phyloP scores from a whole-genome alignment of 2,888 invertebrate genomes.

The Panzeria rudis region DNA sequence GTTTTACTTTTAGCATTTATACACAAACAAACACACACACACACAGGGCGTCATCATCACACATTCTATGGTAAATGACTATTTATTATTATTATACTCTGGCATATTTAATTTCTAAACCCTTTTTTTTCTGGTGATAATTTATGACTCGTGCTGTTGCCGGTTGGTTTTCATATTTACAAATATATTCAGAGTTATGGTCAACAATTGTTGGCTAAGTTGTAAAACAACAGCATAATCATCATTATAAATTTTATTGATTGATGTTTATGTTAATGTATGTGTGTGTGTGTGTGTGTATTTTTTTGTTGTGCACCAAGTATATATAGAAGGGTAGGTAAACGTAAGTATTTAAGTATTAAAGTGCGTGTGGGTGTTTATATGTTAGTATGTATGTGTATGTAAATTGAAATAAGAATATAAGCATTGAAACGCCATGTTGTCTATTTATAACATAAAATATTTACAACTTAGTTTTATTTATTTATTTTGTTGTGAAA shows the following conservation, averaged over 20 bases:
- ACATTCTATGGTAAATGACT: background rate
- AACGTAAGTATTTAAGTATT: background rate
- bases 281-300: background rate
- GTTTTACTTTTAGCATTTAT: background rate
- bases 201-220: conserved; percentile 63
- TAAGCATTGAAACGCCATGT: conserved; percentile 51
- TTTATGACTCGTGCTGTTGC: conserved; percentile 57
- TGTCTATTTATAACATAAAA: conserved; percentile 57
- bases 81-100: conserved; percentile 49
- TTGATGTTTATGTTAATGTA: conserved; percentile 54
- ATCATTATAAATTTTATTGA: conserved; percentile 70
- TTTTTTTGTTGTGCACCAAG: too few species aligned
- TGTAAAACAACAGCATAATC: conserved; percentile 56
- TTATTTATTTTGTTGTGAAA: conserved; percentile 2
- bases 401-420: conserved; percentile 14
- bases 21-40: conserved; percentile 1
- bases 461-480: conserved; percentile 52
- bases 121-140: conserved; percentile 49
- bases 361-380: conserved; percentile 11
- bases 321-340: background rate
- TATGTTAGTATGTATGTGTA: conserved; percentile 4
- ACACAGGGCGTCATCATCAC: background rate
- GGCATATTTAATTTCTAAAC: conserved; percentile 56
- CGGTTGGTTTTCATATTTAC: conserved; percentile 42
- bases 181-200: conserved; percentile 51